Base-by-base conservation (phyloP, 2,113 vertebrate species). In the Jacana jacana region DNA sequence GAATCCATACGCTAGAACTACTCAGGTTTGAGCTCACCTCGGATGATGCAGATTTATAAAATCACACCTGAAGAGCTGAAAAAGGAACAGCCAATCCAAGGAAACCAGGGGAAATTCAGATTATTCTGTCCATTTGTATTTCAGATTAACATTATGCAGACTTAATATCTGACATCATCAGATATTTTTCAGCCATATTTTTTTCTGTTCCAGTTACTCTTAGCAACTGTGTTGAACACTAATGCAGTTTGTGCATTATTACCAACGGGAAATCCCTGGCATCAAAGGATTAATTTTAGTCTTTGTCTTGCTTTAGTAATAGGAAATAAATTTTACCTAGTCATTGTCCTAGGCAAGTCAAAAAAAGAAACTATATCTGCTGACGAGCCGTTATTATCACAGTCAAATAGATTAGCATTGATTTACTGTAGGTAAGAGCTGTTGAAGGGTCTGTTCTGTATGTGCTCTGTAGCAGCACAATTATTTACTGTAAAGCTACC, bases 401-500 rank as follows among this genome's bases (percentile, higher is more conserved):
- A 94, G 94, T 91, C 97, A 96, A 92, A 86, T 76, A 96, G 96
- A 95, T 98, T 96, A 97, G 54, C 94, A 98, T 96, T 79, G 97
- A 97, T 98, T 98, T 94, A 85, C 63, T 82, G 18, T 87, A 89
- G 73, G 83, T 95, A 93, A 30, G 49, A 91, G 93, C 81, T 95
- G 94, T 89, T 97, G 91, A 96, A 97, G 94, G 92, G 85, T 69
- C 88, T 2, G 1, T 73, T 51, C 63, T 78, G 60, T 70, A 68
- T 78, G 90, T 97, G 86, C 94, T 96, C 92, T 81, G 75, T 51
- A 94, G 92, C 92, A 96, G 93, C 85, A 93, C 65, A 93, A 97
- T 97, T 97, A 97, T 96, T 98, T 97, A 96, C 95, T 95, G 94
- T 97, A 97, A 97, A 93, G 30, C 18, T 97, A 95, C 96, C 97